Evolutionary conservation across 2,113 vertebrate species (phyloP).

Genomic region (Corvus moneduloides): DNA sequence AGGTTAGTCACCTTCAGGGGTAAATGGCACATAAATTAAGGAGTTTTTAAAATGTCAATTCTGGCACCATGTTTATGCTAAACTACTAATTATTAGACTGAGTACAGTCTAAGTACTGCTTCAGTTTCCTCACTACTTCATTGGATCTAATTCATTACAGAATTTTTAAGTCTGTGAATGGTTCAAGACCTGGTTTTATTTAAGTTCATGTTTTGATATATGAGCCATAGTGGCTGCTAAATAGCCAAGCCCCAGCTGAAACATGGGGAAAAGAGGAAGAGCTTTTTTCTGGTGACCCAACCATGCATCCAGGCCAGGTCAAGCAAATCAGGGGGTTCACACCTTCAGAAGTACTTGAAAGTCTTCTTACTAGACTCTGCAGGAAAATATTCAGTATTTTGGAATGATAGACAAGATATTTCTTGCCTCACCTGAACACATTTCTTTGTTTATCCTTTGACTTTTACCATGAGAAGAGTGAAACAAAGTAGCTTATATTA

Average conservation of each 20-base stretch:
- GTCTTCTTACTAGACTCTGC: background rate
- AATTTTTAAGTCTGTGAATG: background rate
- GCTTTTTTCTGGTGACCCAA: background rate
- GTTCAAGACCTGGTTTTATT: background rate
- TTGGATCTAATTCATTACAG: background rate
- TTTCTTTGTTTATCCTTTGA: background rate
- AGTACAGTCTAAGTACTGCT: background rate
- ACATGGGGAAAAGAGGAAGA: background rate
- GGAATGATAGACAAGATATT: background rate
- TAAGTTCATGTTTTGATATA: background rate
- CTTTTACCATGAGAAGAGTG: background rate
- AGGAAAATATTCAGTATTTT: background rate
- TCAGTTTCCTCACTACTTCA: background rate
- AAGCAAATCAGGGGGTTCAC: background rate
- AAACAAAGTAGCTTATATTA: background rate
- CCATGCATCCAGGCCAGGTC: background rate
- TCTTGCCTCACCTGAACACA: background rate
- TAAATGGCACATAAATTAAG: background rate
- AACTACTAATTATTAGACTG: background rate
- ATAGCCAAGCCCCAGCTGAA: background rate
- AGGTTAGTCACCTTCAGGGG: background rate
- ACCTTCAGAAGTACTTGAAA: background rate
- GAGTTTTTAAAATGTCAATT: background rate
- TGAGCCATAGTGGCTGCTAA: background rate
- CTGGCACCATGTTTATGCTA: background rate